Conservation (phyloP, 2,797 vertebrate genomes). For the Channa striata region DNA sequence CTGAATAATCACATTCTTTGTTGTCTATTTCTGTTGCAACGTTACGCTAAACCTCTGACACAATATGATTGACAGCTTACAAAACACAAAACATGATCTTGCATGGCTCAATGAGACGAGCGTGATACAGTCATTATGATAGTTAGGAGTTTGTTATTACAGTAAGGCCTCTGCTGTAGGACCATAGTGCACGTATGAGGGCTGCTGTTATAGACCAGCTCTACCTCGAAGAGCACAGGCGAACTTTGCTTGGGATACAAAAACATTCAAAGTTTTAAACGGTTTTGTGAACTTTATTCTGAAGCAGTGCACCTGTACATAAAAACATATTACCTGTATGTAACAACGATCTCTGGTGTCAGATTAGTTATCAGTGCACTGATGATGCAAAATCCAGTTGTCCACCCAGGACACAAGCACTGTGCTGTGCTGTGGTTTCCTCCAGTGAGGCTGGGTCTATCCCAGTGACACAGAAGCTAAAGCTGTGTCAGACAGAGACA, state of each 20-base stretch:
- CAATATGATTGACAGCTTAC: constrained; percentile 58
- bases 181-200: neutral
- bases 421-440: constrained; percentile 30
- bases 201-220: too few species aligned
- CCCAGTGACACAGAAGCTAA: constrained; percentile 67
- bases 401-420: constrained; percentile 24
- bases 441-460: constrained; percentile 50
- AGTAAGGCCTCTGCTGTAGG: neutral
- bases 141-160: constrained; percentile 14
- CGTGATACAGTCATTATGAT: constrained; percentile 29
- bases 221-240: too few species aligned
- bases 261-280: too few species aligned
- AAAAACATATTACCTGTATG: neutral
- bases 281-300: neutral
- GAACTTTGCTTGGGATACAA: too few species aligned
- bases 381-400: constrained; percentile 19
- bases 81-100: constrained; percentile 47
- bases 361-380: constrained; percentile 13
- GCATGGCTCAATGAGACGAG: constrained; percentile 30
- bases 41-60: constrained; percentile 53
- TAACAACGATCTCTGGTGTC: constrained; percentile 1
- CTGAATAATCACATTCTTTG: constrained; percentile 64
- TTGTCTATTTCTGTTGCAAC: constrained; percentile 70
- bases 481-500: constrained; percentile 70
- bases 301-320: neutral